Percentiles rank a stretch among this genome's conserved stretches.
Evolutionary conservation across 2,888 invertebrate species (phyloP).

Genomic region (Linnaemya vulpina): DNA sequence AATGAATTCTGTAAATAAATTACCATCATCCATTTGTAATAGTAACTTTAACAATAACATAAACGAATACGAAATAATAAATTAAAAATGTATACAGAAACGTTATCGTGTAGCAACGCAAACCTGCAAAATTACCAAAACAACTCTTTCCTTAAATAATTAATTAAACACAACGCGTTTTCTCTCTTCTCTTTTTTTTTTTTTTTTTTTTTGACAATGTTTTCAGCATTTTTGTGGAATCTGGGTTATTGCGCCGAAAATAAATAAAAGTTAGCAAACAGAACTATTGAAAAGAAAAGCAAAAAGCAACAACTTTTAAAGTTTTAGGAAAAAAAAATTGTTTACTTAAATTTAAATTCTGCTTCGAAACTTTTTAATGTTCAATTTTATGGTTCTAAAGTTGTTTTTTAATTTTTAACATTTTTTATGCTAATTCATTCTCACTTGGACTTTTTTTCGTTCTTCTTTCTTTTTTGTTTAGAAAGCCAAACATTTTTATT

Average conservation of each 20-base stretch:
- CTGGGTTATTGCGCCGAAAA: slow-evolving; percentile 74
- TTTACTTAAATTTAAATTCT: slow-evolving; percentile 30
- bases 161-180: neutral
- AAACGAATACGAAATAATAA: neutral
- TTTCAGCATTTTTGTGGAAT: slow-evolving; percentile 27
- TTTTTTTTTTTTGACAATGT: neutral
- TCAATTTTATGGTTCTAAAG: slow-evolving; percentile 14
- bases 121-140: slow-evolving; percentile 1
- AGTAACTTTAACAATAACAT: neutral
- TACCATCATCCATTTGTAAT: neutral
- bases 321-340: slow-evolving; percentile 34
- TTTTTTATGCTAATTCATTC: neutral
- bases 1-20: neutral
- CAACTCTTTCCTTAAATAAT: neutral
- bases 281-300: slow-evolving; percentile 12
- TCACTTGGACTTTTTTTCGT: neutral
- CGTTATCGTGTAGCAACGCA: neutral
- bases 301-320: slow-evolving; percentile 10
- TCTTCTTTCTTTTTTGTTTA: neutral
- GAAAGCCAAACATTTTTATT: slow-evolving; percentile 9
- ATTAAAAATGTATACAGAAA: neutral
- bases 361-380: neutral
- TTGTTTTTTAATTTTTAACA: neutral
- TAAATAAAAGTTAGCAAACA: slow-evolving; percentile 52
- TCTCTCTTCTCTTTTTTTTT: neutral